Evolutionary conservation across 2,888 invertebrate genomes (phyloP).

Genomic region (Pterobdella sp.): DNA sequence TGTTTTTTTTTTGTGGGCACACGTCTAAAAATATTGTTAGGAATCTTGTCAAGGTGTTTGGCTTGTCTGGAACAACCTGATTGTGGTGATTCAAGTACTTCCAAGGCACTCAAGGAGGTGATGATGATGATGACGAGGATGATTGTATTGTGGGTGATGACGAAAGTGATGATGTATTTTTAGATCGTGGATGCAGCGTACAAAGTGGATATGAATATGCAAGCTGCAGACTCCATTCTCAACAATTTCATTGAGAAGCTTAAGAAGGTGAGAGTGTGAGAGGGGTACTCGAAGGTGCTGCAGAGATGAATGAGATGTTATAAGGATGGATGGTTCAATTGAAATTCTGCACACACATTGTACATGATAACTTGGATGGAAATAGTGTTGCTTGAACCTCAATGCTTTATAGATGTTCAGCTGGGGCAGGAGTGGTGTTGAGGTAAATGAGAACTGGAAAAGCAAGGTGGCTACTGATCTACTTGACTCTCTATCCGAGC

Average conservation of each 20-base stretch:
- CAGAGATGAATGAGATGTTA: no score
- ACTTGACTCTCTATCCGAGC: conserved; percentile 63
- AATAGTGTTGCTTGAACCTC: no score
- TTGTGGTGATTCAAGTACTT: conserved; percentile 54
- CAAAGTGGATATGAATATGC: conserved; percentile 62
- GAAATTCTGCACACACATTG: no score
- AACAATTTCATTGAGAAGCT: conserved; percentile 62
- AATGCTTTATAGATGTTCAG: no score
- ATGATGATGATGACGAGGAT: conserved; percentile 14
- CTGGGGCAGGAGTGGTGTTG: no score
- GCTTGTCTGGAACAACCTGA: conserved; percentile 59
- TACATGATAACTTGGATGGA: no score
- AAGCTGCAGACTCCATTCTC: conserved; percentile 60
- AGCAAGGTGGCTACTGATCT: conserved; percentile 64
- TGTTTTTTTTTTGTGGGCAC: no score
- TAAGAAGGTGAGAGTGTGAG: conserved; percentile 53
- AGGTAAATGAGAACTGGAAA: conserved; percentile 60
- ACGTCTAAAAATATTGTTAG: no score
- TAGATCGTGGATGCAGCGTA: conserved; percentile 63
- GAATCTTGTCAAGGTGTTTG: conserved; percentile 70
- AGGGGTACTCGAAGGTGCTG: no score
- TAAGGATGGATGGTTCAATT: no score
- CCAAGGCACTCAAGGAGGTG: conserved; percentile 61
- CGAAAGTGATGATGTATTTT: conserved; percentile 9
- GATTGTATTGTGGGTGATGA: neutral